Evolutionary conservation across 2,888 invertebrate genomes (phyloP).

Genomic region (Charanyca ferruginea): DNA sequence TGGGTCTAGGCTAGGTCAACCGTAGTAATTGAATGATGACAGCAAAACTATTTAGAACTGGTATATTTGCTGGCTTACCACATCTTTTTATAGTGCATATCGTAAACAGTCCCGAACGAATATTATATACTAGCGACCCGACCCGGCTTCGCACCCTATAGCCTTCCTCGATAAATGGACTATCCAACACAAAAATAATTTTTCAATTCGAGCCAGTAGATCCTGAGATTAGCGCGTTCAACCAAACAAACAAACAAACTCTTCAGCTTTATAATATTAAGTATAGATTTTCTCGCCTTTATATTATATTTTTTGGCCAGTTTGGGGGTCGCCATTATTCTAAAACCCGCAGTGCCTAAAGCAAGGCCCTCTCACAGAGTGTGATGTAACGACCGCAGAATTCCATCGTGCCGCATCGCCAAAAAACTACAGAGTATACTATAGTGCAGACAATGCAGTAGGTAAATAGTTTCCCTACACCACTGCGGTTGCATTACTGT

Average conservation of each 20-base stretch:
- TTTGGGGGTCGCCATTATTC: constrained; percentile 17
- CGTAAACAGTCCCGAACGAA: too few relatives aligned
- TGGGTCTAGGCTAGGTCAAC: constrained; percentile 23
- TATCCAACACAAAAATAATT: too few relatives aligned
- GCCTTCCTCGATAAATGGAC: too few relatives aligned
- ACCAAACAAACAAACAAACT: too few relatives aligned
- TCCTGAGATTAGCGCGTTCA: too few relatives aligned
- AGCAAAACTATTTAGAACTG: neutral
- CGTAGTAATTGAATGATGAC: constrained; percentile 13
- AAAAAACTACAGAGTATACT: constrained; percentile 34
- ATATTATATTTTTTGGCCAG: constrained; percentile 1
- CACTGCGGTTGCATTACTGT: constrained; percentile 17
- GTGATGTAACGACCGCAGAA: constrained; percentile 49
- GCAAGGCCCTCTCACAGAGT: constrained; percentile 34
- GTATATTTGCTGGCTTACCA: neutral
- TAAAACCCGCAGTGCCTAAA: constrained; percentile 44
- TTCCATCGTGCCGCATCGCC: constrained; percentile 34
- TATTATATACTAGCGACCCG: too few relatives aligned
- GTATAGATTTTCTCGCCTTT: neutral
- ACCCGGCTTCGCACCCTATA: too few relatives aligned
- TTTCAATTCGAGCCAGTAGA: too few relatives aligned
- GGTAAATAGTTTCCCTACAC: constrained; percentile 9
- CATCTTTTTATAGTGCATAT: neutral
- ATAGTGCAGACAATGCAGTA: constrained; percentile 12
- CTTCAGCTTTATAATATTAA: too few relatives aligned